phyloP scores from a whole-genome alignment of 2,888 invertebrate species.

The Protonemura montana region DNA sequence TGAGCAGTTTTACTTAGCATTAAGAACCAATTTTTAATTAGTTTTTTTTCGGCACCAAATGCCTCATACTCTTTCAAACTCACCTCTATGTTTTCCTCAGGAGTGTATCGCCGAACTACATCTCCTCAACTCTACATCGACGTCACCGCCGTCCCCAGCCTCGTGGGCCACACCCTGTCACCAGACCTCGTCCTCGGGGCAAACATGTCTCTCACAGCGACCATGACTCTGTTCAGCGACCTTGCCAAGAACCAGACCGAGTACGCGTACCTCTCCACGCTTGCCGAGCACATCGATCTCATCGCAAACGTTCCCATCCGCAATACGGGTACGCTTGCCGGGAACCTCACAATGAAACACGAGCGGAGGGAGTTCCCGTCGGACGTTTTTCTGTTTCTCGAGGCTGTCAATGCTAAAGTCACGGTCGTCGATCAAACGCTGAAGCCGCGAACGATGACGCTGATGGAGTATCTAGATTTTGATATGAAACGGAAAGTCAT shows the following conservation, averaged over 20 bases:
- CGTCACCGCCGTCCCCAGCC: slow-evolving; percentile 65
- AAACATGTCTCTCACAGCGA: slow-evolving; percentile 65
- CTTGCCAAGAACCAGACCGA: slow-evolving; percentile 40
- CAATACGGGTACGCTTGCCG: slow-evolving; percentile 53
- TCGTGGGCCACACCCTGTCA: slow-evolving; percentile 60
- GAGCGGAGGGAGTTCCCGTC: slow-evolving; percentile 73
- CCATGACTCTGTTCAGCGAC: slow-evolving; percentile 60
- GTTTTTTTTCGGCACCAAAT: no score
- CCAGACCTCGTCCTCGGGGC: slow-evolving; percentile 66
- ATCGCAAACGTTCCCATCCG: slow-evolving; percentile 59
- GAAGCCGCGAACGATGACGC: not conserved
- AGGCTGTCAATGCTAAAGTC: slow-evolving; percentile 54
- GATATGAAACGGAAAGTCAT: not conserved
- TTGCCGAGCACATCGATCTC: slow-evolving; percentile 57
- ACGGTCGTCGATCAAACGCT: slow-evolving; percentile 48
- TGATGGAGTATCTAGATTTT: not conserved
- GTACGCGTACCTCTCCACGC: slow-evolving; percentile 53
- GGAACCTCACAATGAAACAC: slow-evolving; percentile 67
- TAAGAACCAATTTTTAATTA: no score
- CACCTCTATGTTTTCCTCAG: slow-evolving; percentile 50
- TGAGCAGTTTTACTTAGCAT: no score
- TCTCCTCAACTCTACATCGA: slow-evolving; percentile 70
- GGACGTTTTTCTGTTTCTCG: slow-evolving; percentile 70
- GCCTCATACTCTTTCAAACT: no score
- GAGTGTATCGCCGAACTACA: slow-evolving; percentile 60